Evolutionary conservation across 2,888 invertebrate genomes (phyloP), one percentile per base, ranked within the genome.

Genomic region (Nemurella pictetii): DNA sequence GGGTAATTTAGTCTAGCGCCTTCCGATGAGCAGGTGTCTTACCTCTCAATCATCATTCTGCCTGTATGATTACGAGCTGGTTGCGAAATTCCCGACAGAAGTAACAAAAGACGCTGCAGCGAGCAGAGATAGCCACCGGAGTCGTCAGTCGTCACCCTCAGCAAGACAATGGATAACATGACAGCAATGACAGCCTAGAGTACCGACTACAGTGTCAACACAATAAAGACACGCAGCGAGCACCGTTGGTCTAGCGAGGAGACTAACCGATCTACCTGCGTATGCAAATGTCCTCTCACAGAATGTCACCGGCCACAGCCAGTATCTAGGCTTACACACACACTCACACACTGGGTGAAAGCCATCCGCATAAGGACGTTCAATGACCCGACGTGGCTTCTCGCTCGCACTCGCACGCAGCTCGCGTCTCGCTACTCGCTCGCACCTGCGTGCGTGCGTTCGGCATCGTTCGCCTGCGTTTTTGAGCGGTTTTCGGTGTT

Each of bases 331-430:
- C 15, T 4, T n/a, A 26, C 35, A 35, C 35, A 35, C 4, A 35
- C 35, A 35, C 35, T 7, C 55, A 55, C 55, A 3, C 55, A 55
- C 75, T 75, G 7, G 75, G 75, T 75, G 75, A 75, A 75, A 75
- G 75, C 75, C 75, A 28, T 27, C 27, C 75, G 2, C 75, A 75
- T 75, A 75, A 75, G 75, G 75, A 75, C 75, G 75, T 75, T 75
- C 75, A 75, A 20, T 75, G 75, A 75, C 75, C 75, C 28, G 27
- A 75, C 7, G 28, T 25, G 75, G 26, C 75, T 2, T 75, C 75
- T 75, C 75, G 2, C 15, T 75, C 75, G 75, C 75, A 75, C 75
- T 26, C 20, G n/a, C 28, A 5, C 26, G 26, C 5, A 4, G 25
- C 26, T 20, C 28, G 27, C 75, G 26, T n/a, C 28, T 28, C 74